These are phyloP conservation scores for Lepidothrix coronata DNA, from an alignment of 2,113 vertebrate species.

Conservation along the genomic window DNA sequence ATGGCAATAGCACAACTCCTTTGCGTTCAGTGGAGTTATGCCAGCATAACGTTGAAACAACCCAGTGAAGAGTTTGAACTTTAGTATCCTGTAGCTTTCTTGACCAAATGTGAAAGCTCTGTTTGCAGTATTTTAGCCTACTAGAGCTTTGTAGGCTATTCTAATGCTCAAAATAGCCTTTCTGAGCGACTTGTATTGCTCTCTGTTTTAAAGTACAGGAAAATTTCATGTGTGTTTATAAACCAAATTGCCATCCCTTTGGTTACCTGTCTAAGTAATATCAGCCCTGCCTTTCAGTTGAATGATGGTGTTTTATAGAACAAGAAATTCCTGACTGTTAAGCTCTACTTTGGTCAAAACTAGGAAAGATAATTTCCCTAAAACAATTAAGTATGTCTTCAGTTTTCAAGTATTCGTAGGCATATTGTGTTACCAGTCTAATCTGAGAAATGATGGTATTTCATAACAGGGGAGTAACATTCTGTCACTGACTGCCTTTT, in stretches of 20 bases:
- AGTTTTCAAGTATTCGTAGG: not conserved
- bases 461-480: not conserved
- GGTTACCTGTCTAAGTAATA: not conserved
- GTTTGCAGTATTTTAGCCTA: not conserved
- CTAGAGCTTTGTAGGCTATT: not conserved
- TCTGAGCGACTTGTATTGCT: not conserved
- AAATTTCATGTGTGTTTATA: not conserved
- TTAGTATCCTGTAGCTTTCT: not conserved
- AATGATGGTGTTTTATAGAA: not conserved
- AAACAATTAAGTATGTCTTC: not conserved
- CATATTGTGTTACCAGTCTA: not conserved
- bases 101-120: not conserved
- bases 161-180: not conserved
- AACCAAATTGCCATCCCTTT: not conserved
- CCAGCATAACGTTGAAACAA: not conserved
- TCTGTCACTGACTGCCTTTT: not conserved
- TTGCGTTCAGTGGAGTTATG: not conserved
- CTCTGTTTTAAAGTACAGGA: not conserved
- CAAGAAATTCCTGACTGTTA: not conserved
- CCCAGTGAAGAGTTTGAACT: not conserved
- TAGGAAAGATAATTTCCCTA: not conserved
- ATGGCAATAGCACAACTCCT: not conserved
- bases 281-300: not conserved
- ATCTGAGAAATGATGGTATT: not conserved
- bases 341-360: not conserved